A percentile compares a stretch with the other conserved stretches of the same genome.
Conservation (phyloP, 2,797 vertebrate genomes). For the Neosilurus mollespiculum region DNA sequence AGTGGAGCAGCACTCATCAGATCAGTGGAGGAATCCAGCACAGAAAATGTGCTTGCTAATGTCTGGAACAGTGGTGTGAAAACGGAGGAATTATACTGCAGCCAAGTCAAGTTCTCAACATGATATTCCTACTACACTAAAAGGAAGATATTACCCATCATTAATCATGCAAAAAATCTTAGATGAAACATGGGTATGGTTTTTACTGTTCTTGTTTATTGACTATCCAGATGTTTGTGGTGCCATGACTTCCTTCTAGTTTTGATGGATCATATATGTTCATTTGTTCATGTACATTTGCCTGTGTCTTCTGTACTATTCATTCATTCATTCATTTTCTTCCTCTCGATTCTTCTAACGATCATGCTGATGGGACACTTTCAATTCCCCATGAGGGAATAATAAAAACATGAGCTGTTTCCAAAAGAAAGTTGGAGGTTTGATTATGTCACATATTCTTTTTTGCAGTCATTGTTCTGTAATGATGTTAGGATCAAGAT, state of each 20-base stretch:
- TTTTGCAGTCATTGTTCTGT: background rate
- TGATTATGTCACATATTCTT: background rate
- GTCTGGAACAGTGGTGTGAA: conserved; percentile 51
- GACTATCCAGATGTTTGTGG: background rate
- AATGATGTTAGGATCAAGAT: background rate
- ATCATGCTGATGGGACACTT: background rate
- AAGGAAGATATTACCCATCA: background rate
- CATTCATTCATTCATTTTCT: background rate
- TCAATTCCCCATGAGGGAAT: background rate
- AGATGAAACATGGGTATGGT: background rate
- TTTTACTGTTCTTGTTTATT: background rate
- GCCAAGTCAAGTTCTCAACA: conserved; percentile 28
- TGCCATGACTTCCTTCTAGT: conserved; percentile 2
- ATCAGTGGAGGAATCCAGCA: conserved; percentile 32
- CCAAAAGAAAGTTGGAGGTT: too few species aligned
- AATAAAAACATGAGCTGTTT: background rate
- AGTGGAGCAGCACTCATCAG: conserved; percentile 16
- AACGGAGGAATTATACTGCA: conserved; percentile 38
- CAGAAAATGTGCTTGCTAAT: conserved; percentile 46
- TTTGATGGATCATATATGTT: background rate
- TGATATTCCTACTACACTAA: background rate
- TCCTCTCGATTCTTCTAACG: background rate
- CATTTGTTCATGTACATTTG: background rate
- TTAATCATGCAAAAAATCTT: background rate
- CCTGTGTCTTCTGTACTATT: background rate